Conservation (phyloP, 2,888 invertebrate genomes). For the Phragmatobia fuliginosa region DNA sequence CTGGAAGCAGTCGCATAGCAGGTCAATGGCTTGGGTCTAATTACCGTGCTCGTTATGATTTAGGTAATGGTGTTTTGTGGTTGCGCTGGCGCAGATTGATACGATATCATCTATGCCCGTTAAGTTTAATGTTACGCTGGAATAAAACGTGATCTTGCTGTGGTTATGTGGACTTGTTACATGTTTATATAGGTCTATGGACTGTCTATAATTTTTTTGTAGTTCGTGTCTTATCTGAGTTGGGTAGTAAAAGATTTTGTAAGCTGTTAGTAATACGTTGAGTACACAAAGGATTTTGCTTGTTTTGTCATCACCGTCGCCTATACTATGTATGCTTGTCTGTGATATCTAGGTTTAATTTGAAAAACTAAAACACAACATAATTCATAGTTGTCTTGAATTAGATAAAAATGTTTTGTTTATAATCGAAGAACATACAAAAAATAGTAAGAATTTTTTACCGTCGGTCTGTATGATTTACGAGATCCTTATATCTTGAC, state of each 20-base stretch:
- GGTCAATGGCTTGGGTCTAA: slow-evolving; percentile 58
- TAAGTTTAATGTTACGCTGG: slow-evolving; percentile 48
- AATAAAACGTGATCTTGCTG: slow-evolving; percentile 34
- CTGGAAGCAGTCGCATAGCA: slow-evolving; percentile 39
- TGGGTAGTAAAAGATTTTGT: not conserved
- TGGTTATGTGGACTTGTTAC: slow-evolving; percentile 14
- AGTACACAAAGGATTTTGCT: not conserved
- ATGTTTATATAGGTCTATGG: not conserved
- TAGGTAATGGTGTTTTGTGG: slow-evolving; percentile 56
- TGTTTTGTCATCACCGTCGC: not conserved
- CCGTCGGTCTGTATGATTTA: not conserved
- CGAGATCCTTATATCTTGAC: not conserved
- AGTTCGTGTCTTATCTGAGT: slow-evolving; percentile 12
- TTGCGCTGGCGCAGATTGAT: slow-evolving; percentile 29
- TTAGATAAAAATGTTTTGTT: not conserved
- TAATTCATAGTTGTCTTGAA: not conserved
- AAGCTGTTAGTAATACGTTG: not conserved
- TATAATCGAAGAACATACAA: not conserved
- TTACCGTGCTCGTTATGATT: slow-evolving; percentile 63
- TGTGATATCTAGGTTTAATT: not conserved
- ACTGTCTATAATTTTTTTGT: not conserved
- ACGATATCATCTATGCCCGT: slow-evolving; percentile 35
- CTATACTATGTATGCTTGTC: not conserved
- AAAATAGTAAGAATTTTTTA: not conserved
- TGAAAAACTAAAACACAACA: not conserved